These are phyloP conservation scores for Geothlypis trichas DNA, from an alignment of 2,113 vertebrate genomes.

Conservation along the genomic window DNA sequence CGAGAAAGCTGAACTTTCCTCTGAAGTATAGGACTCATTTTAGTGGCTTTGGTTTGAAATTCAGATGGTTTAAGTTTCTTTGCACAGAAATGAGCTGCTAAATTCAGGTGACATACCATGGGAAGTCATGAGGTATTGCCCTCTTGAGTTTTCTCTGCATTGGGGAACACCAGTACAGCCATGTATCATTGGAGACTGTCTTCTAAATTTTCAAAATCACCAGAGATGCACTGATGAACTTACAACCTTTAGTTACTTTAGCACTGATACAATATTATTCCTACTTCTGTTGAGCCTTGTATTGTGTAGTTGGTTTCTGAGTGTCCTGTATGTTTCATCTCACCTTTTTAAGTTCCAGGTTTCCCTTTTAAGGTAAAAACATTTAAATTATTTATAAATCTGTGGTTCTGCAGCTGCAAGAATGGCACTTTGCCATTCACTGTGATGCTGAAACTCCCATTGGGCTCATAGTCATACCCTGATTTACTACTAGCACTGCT, in stretches of 20 bases:
- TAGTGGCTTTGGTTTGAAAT: background rate
- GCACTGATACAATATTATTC: background rate
- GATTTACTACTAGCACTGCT: background rate
- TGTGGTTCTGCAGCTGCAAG: background rate
- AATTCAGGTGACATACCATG: background rate
- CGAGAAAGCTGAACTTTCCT: background rate
- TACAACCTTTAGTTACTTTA: background rate
- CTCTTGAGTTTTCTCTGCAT: background rate
- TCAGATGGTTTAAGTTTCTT: background rate
- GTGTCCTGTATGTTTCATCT: background rate
- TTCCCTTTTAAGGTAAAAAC: background rate
- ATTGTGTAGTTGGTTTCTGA: background rate
- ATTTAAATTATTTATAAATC: background rate
- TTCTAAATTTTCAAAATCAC: background rate
- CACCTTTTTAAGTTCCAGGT: background rate
- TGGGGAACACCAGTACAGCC: background rate
- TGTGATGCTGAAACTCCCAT: background rate
- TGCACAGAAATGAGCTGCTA: background rate
- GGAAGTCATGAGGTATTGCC: background rate
- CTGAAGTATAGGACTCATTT: background rate
- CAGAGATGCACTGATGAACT: rapidly evolving
- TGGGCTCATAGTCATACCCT: background rate
- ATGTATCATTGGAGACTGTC: background rate
- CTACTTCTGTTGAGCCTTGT: background rate
- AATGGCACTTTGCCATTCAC: background rate